Conservation (phyloP, 2,797 vertebrate species). For the Erethizon dorsatum region DNA sequence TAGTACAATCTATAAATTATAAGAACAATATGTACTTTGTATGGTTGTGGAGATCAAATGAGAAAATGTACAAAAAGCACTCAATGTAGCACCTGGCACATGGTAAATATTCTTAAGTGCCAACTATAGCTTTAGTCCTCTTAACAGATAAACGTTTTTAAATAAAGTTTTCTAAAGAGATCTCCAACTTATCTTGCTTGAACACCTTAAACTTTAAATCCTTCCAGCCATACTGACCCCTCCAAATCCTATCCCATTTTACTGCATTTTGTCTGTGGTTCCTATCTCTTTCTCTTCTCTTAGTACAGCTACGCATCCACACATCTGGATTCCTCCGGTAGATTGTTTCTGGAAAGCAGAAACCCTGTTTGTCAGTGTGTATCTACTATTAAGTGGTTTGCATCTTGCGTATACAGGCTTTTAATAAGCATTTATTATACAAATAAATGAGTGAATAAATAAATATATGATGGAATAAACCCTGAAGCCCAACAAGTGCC, state of each 20-base stretch:
- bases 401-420: background rate
- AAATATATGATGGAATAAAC: background rate
- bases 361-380: background rate
- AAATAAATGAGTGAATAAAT: constrained; percentile 23
- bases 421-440: background rate
- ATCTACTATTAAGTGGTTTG: background rate
- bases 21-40: background rate
- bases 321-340: background rate
- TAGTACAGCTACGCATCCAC: fast-evolving
- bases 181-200: background rate
- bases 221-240: background rate
- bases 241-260: background rate
- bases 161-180: constrained; percentile 24
- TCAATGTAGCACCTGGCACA: background rate
- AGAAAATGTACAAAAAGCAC: background rate
- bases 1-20: background rate
- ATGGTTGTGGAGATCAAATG: background rate
- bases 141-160: background rate
- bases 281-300: background rate
- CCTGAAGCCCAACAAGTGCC: background rate
- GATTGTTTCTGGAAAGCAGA: constrained; percentile 26
- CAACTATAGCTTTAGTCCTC: background rate
- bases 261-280: fast-evolving
- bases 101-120: background rate
- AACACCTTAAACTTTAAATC: background rate